Percentiles rank a stretch among this genome's conserved stretches.
Evolutionary conservation across 2,888 invertebrate species (phyloP).

Genomic region (Amphipyra berbera): DNA sequence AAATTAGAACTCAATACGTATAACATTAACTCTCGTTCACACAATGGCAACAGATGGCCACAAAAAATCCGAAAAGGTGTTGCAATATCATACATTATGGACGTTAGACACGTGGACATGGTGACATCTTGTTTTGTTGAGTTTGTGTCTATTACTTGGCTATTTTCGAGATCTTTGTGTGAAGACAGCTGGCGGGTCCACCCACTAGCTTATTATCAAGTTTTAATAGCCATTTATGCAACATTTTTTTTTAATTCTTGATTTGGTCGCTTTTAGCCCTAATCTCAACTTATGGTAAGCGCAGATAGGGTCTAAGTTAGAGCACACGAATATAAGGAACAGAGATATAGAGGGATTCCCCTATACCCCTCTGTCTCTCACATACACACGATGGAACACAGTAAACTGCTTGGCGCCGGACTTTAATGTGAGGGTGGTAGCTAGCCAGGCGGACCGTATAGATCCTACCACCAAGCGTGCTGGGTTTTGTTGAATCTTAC

Average conservation of each 20-base stretch:
- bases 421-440: too few species aligned
- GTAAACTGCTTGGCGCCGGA: too few species aligned
- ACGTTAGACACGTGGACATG: slow-evolving; percentile 18
- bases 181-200: background rate
- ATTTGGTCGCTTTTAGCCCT: too few species aligned
- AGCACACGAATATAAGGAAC: too few species aligned
- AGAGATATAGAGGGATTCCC: too few species aligned
- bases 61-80: slow-evolving; percentile 40
- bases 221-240: background rate
- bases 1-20: slow-evolving; percentile 54
- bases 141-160: background rate
- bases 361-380: too few species aligned
- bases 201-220: background rate
- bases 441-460: too few species aligned
- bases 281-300: too few species aligned
- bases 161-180: background rate
- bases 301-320: too few species aligned
- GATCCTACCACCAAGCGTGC: too few species aligned
- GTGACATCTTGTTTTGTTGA: slow-evolving; percentile 41
- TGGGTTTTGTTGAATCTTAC: too few species aligned
- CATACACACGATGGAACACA: too few species aligned
- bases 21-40: slow-evolving; percentile 31
- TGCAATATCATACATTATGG: slow-evolving; percentile 45
- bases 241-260: background rate
- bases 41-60: slow-evolving; percentile 48